These are phyloP conservation scores for Tenebrosternarchus preto DNA, from an alignment of 2,113 vertebrate species.

Conservation along the genomic window DNA sequence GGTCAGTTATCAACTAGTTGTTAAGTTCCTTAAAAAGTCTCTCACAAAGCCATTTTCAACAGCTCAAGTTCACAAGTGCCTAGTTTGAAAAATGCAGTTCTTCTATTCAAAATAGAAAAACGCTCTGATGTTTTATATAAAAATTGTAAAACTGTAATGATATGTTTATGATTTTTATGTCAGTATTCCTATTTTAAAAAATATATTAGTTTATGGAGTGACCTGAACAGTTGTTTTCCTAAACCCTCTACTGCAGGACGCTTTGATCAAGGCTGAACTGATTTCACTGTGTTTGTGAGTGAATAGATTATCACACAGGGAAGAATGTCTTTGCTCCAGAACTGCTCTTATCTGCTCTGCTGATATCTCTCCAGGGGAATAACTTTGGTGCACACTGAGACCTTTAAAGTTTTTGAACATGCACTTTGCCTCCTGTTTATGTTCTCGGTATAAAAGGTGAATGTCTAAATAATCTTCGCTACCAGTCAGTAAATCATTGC, in stretches of 20 bases:
- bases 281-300: background rate
- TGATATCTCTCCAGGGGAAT: background rate
- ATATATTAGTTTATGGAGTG: background rate
- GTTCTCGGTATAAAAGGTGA: background rate
- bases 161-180: too few species aligned
- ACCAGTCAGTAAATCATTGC: background rate
- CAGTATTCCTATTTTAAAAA: too few species aligned
- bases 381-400: background rate
- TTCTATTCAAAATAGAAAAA: too few species aligned
- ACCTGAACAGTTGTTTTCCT: background rate
- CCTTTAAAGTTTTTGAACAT: background rate
- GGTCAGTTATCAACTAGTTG: too few species aligned
- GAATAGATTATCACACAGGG: background rate
- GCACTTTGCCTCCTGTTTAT: background rate
- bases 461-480: background rate
- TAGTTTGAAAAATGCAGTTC: too few species aligned
- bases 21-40: too few species aligned
- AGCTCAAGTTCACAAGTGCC: too few species aligned
- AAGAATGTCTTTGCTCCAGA: background rate
- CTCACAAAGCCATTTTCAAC: too few species aligned
- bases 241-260: background rate
- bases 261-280: background rate
- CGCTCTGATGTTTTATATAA: too few species aligned
- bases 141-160: too few species aligned
- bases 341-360: constrained; percentile 11